Conservation (phyloP, 2,113 vertebrate species). For the Dendropsophus ebraccatus region DNA sequence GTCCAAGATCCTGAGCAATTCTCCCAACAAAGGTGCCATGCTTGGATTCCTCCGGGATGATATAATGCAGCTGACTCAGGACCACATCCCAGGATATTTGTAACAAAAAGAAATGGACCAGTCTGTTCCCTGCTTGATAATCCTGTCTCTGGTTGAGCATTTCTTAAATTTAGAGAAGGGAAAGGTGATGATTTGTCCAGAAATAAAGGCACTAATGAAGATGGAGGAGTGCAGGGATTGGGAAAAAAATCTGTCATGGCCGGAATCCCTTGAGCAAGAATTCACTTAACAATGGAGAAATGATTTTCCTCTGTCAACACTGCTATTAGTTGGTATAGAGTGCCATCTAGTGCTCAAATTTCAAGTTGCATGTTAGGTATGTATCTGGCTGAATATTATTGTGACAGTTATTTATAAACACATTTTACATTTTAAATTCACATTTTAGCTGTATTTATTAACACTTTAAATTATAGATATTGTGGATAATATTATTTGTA, state of each 20-base stretch:
- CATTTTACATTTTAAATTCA: too few relatives aligned
- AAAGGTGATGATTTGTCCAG: neutral
- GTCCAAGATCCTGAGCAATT: conserved; percentile 24
- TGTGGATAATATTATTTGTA: too few relatives aligned
- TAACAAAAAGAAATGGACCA: neutral
- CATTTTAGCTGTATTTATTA: too few relatives aligned
- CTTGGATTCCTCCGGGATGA: conserved; percentile 4
- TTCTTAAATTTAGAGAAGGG: conserved; percentile 8
- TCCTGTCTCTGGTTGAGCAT: conserved; percentile 15
- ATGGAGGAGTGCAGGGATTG: neutral
- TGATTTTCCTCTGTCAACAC: neutral
- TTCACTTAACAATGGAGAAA: conserved; percentile 66
- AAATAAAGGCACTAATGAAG: neutral
- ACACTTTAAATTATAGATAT: too few relatives aligned
- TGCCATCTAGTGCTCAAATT: conserved; percentile 35
- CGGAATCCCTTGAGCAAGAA: conserved; percentile 71
- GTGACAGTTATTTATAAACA: too few relatives aligned
- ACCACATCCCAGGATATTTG: conserved; percentile 23
- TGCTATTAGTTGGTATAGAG: conserved; percentile 33
- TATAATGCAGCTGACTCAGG: conserved; percentile 39
- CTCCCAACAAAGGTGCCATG: conserved; percentile 15
- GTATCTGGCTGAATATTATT: too few relatives aligned
- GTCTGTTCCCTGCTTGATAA: neutral
- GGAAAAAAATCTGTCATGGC: conserved; percentile 4
- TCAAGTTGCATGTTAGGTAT: neutral